These are phyloP conservation scores for Callipepla squamata DNA, from an alignment of 2,113 vertebrate genomes.

Conservation along the genomic window DNA sequence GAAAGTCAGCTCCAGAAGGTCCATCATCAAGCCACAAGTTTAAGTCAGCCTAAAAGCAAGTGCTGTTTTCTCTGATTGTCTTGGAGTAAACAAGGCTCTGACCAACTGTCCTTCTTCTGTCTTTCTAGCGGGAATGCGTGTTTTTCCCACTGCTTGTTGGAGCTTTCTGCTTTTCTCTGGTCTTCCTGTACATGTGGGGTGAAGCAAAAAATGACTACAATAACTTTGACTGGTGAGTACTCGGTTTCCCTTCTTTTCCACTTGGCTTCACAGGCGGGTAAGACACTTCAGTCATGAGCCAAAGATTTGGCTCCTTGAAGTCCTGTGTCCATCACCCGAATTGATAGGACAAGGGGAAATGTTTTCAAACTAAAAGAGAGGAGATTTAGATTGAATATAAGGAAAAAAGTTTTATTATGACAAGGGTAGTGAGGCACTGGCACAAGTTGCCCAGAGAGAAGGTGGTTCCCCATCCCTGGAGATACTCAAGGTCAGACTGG, in stretches of 20 bases:
- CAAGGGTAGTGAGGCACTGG: too few species aligned
- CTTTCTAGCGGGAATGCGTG: slow-evolving; percentile 75
- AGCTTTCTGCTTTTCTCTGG: slow-evolving; percentile 83
- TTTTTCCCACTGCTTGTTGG: slow-evolving; percentile 82
- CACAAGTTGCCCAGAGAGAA: too few species aligned
- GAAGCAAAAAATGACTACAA: slow-evolving; percentile 92
- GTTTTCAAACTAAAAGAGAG: too few species aligned
- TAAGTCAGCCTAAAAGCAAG: not conserved
- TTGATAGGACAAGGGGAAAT: not conserved
- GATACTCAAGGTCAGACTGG: too few species aligned
- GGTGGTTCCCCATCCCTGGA: too few species aligned
- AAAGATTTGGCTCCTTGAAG: not conserved
- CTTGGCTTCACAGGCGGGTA: not conserved
- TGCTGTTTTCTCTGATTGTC: not conserved
- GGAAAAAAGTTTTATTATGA: too few species aligned
- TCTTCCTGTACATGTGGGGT: slow-evolving; percentile 89
- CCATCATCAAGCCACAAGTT: not conserved
- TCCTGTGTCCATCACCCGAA: not conserved
- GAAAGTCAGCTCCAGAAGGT: not conserved
- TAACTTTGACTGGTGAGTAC: slow-evolving; percentile 91
- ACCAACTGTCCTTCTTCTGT: slow-evolving; percentile 31
- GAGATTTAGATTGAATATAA: too few species aligned
- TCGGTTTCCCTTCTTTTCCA: not conserved
- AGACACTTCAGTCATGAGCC: not conserved
- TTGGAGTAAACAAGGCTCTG: not conserved